Base-by-base conservation (phyloP, 2,113 vertebrate genomes). In the Naja naja region DNA sequence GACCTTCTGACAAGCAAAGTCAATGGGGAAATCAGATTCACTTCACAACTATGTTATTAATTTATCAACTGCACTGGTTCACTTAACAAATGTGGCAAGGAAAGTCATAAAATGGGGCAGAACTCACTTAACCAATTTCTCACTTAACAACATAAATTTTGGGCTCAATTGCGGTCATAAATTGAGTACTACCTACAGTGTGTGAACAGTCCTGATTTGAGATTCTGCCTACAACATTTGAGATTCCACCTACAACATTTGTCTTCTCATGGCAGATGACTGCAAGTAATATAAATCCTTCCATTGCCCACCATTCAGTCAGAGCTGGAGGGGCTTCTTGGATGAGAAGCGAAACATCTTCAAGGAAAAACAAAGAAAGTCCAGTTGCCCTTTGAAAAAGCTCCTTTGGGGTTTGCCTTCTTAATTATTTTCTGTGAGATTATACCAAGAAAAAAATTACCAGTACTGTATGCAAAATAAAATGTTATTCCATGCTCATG, bases 171-270 rank as follows among this genome's bases (percentile, higher is more conserved):
- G 9, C 10, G 10, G 49, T 52, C 49, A 11, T 52, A 52, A 52
- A 9, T 52, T 52, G 49, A 52, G 9, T 1, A 52, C 49, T 52
- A 11, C 49, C 49, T 52, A 58, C 55, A 74, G 87, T 45, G 81
- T 49, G 20, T 25, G 52, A 94, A 56, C 20, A 1, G 47, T 58
- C 69, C 91, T 95, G 94, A 92, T 30, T 0, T 60, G 90, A 92
- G 25, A 25, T 94, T 47, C 55, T 74, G 39, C 89, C 55, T 90
- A 87, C 52, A 91, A 94, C 54, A 39, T 58, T 22, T 34, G 85
- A 92, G 25, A 25, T 94, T 47, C 55, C 74, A 39, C 89, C 55
- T 90, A 87, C 52, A 91, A 94, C 54, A 39, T 58, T 22, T 34
- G 85, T 49, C 85, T 43, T 64, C 85, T 45, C 45, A 85, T 2